These are phyloP conservation scores for Platysternon megacephalum DNA, from an alignment of 2,113 vertebrate genomes.

Conservation along the genomic window DNA sequence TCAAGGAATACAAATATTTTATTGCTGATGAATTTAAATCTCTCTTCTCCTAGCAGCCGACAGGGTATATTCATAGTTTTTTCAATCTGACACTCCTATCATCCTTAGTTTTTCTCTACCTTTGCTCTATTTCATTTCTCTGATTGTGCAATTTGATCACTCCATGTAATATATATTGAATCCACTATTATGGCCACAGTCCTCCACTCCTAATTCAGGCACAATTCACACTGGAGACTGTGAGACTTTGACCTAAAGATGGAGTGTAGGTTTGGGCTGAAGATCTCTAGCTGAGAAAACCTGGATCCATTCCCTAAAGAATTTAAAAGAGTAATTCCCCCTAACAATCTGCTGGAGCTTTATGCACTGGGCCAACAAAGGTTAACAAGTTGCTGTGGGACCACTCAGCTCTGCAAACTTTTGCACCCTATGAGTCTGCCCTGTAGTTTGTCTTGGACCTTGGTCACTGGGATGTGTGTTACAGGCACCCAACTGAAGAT, in stretches of 20 bases:
- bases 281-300: neutral
- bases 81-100: neutral
- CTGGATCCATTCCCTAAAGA: neutral
- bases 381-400: neutral
- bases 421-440: neutral
- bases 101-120: neutral
- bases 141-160: neutral
- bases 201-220: neutral
- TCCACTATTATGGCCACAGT: neutral
- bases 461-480: neutral
- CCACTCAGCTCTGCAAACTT: neutral
- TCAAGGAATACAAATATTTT: conserved; percentile 2
- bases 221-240: neutral
- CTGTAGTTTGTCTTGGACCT: neutral
- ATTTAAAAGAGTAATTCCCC: neutral
- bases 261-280: neutral
- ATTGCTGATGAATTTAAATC: neutral
- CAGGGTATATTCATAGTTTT: neutral
- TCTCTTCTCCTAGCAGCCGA: neutral
- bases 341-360: neutral
- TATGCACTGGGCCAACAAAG: neutral
- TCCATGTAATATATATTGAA: neutral
- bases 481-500: neutral
- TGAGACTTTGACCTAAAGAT: neutral
- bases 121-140: neutral